These are phyloP conservation scores for Peromyscus californicus DNA, from an alignment of 2,113 vertebrate genomes.

Conservation along the genomic window DNA sequence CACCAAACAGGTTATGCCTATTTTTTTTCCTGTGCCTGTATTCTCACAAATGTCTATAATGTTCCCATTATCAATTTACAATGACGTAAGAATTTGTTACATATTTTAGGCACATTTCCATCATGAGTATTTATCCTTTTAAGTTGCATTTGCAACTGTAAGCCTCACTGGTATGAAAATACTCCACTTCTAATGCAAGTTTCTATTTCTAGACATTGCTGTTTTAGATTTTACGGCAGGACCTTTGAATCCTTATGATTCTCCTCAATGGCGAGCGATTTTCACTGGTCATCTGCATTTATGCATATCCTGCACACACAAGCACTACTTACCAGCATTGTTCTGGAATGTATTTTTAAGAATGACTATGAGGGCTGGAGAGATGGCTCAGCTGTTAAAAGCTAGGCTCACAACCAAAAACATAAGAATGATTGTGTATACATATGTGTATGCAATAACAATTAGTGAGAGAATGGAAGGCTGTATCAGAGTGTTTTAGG, in stretches of 20 bases:
- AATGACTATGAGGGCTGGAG: not conserved
- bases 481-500: not conserved
- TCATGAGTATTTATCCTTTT: conserved; percentile 27
- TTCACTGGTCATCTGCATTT: not conserved
- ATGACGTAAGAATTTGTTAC: not conserved
- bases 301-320: not conserved
- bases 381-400: not conserved
- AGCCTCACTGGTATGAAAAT: conserved; percentile 22
- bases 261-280: not conserved
- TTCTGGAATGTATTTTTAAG: not conserved
- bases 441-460: too few species aligned
- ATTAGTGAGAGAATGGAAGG: not conserved
- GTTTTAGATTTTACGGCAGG: not conserved
- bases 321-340: not conserved
- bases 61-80: not conserved
- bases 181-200: not conserved
- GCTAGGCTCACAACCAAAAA: not conserved
- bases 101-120: conserved; percentile 19
- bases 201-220: not conserved
- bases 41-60: not conserved
- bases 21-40: not conserved
- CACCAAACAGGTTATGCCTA: not conserved
- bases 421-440: not conserved
- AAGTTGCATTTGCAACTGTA: not conserved
- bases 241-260: not conserved